Percentiles rank a stretch among this genome's conserved stretches.
These are phyloP conservation scores for Motacilla tschutschensis DNA, from an alignment of 2,113 vertebrate genomes.

Conservation along the genomic window DNA sequence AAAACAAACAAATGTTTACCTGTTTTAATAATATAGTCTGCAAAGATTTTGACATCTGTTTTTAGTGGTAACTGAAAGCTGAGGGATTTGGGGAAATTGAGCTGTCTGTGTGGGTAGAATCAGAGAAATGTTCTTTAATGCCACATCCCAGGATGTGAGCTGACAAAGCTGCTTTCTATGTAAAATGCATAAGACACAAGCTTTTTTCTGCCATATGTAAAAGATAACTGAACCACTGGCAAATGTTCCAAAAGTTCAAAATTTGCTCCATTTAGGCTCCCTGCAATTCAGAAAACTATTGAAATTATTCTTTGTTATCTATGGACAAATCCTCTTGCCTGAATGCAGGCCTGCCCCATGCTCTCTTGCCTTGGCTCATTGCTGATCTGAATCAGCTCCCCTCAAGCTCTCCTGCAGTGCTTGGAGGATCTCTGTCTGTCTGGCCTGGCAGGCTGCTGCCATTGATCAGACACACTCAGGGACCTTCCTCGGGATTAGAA, in stretches of 20 bases:
- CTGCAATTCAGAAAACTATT: background rate
- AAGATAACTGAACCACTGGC: background rate
- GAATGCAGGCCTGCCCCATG: background rate
- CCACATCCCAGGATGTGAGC: background rate
- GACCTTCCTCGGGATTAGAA: background rate
- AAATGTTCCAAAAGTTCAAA: background rate
- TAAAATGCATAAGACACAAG: background rate
- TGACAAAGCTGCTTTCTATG: conserved; percentile 9
- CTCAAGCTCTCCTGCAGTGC: background rate
- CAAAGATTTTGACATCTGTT: conserved; percentile 14
- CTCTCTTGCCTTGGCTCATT: background rate
- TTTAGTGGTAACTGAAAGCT: conserved; percentile 18
- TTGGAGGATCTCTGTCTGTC: background rate
- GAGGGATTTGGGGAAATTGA: background rate
- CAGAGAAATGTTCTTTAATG: background rate
- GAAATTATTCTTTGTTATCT: background rate
- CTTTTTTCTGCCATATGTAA: background rate
- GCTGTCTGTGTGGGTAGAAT: conserved; percentile 2
- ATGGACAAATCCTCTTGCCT: background rate
- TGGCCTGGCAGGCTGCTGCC: background rate
- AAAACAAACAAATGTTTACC: conserved; percentile 17
- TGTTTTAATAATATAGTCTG: conserved; percentile 3
- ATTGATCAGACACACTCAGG: background rate
- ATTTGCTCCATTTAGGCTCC: background rate
- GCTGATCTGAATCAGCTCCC: background rate